Percentiles rank a stretch among this genome's conserved stretches.
Conservation (phyloP, 1,140 invertebrate genomes). For the Spodoptera litura region DNA sequence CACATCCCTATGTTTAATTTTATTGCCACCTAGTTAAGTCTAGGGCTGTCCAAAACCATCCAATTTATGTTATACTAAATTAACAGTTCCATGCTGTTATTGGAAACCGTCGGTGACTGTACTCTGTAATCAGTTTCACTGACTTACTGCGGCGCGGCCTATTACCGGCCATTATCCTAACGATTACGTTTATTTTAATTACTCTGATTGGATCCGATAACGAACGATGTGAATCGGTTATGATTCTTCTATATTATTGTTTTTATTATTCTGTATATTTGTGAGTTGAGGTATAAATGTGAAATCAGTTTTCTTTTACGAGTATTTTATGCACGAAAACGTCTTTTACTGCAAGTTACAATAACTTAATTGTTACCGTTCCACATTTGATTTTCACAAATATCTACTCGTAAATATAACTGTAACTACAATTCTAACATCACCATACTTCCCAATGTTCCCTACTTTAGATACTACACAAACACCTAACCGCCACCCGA, state of each 20-base stretch:
- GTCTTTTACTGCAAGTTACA: too few relatives aligned
- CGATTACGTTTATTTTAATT: slow-evolving; percentile 60
- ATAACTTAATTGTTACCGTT: background rate
- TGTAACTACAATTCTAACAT: too few relatives aligned
- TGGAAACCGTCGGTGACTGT: slow-evolving; percentile 44
- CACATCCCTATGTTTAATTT: slow-evolving; percentile 9
- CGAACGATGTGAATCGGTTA: slow-evolving; percentile 47
- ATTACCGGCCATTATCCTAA: slow-evolving; percentile 59
- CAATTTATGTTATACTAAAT: slow-evolving; percentile 42
- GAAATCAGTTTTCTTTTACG: background rate
- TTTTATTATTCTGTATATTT: slow-evolving; percentile 28
- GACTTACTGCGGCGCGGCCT: slow-evolving; percentile 36
- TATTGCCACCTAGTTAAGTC: slow-evolving; percentile 43
- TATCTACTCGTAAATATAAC: too few relatives aligned
- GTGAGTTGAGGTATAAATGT: background rate
- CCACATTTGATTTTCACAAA: background rate
- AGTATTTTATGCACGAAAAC: too few relatives aligned
- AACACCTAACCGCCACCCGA: background rate
- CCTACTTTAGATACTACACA: background rate
- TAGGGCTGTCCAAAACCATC: slow-evolving; percentile 13
- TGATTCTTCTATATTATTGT: slow-evolving; percentile 42
- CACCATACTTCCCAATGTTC: background rate
- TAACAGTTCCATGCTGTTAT: slow-evolving; percentile 46
- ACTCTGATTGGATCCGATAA: slow-evolving; percentile 44
- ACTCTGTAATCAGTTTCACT: slow-evolving; percentile 54